A percentile compares a stretch with the other conserved stretches of the same genome.
Conservation (phyloP, 2,888 invertebrate species). For the Thecocarcelia acutangulata region DNA sequence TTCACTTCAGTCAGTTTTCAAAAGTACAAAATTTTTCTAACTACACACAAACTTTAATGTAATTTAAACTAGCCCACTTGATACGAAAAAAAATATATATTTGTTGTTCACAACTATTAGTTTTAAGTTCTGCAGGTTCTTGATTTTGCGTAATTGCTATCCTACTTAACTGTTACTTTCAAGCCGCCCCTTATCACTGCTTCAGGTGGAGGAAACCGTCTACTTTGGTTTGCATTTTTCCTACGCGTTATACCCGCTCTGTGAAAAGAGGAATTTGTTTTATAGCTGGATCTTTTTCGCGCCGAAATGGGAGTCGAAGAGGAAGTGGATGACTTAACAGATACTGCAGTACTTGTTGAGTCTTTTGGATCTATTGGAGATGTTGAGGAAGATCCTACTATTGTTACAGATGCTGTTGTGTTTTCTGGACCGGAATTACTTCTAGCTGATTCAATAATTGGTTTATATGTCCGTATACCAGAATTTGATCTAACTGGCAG, state of each 20-base stretch:
- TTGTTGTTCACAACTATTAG: no score
- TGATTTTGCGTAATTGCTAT: not conserved
- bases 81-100: no score
- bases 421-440: conserved; percentile 30
- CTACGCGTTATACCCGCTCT: conserved; percentile 70
- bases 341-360: not conserved
- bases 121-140: not conserved
- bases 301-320: not conserved
- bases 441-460: conserved; percentile 73
- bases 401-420: not conserved
- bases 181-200: conserved; percentile 79
- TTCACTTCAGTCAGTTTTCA: no score
- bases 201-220: conserved; percentile 78
- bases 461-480: conserved; percentile 87
- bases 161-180: conserved; percentile 76
- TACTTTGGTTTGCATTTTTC: conserved; percentile 73
- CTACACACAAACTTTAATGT: no score
- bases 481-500: conserved; percentile 91
- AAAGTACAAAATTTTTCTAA: no score
- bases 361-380: conserved; percentile 33
- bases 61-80: no score
- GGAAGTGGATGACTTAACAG: not conserved
- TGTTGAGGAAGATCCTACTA: not conserved
- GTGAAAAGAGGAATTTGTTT: conserved; percentile 18
- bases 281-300: not conserved